These are phyloP conservation scores for Aurelia aurita DNA, from an alignment of 30 jellyfish, hydroid and myxozoan genomes.

Conservation along the genomic window DNA sequence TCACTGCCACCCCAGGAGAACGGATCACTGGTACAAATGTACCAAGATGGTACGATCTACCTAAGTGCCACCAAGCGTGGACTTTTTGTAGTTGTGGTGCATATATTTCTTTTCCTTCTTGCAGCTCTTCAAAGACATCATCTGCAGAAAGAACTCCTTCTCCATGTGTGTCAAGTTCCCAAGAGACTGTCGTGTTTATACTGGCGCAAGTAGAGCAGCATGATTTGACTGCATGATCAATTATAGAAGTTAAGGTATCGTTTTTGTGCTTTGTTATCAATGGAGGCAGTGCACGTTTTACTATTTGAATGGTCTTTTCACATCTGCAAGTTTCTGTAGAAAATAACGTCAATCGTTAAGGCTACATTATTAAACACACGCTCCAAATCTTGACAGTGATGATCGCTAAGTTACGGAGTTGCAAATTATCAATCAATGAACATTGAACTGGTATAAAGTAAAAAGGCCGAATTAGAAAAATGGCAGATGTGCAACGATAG, in stretches of 20 bases:
- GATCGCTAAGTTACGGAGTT: no score
- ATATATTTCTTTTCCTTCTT: constrained; percentile 32
- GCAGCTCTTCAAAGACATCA: constrained; percentile 21
- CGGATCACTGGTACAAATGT: constrained; percentile 27
- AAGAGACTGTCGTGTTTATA: constrained; percentile 1
- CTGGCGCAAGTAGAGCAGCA: constrained; percentile 41
- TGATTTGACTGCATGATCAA: constrained; percentile 10
- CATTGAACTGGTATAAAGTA: no score
- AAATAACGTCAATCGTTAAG: no score
- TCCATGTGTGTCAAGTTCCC: constrained; percentile 38
- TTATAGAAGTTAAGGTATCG: constrained; percentile 11
- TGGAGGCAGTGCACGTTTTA: constrained; percentile 19
- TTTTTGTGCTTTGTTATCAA: constrained; percentile 8
- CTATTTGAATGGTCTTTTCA: constrained; percentile 9
- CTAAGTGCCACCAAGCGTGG: constrained; percentile 9
- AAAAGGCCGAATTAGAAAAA: no score
- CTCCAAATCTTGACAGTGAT: no score
- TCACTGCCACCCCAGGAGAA: constrained; percentile 35
- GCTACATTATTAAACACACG: no score
- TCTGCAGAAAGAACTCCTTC: constrained; percentile 32
- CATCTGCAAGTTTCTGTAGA: constrained; percentile 52
- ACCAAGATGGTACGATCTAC: constrained; percentile 18
- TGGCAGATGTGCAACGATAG: no score
- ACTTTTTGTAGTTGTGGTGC: constrained; percentile 31
- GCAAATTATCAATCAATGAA: no score